A percentile compares a stretch with the other conserved stretches of the same genome.
These are phyloP conservation scores for Unio delphinus DNA, from an alignment of 2,888 invertebrate genomes.

Conservation along the genomic window DNA sequence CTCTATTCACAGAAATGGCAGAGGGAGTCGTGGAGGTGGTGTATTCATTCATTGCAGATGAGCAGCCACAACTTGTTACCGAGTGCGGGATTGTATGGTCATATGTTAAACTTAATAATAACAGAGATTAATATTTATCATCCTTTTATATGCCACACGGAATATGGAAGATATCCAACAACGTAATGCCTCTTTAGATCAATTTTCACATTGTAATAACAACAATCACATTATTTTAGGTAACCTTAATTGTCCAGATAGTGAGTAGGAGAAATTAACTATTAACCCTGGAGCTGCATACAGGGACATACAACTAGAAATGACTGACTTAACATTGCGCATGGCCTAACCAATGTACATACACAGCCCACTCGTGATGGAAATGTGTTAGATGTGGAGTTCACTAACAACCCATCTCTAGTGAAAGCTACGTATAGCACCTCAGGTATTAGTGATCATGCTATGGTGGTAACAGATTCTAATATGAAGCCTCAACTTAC, in stretches of 20 bases:
- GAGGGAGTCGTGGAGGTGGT: constrained; percentile 2
- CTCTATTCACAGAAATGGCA: constrained; percentile 7
- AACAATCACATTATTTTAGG: constrained; percentile 16
- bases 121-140: constrained; percentile 9
- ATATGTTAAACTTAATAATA: neutral
- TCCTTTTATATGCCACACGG: constrained; percentile 24
- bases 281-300: constrained; percentile 9
- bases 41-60: constrained; percentile 10
- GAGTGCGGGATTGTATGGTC: constrained; percentile 19
- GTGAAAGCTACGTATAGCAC: constrained; percentile 15
- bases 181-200: constrained; percentile 6
- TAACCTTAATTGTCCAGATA: constrained; percentile 28
- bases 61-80: constrained; percentile 10
- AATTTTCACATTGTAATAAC: neutral
- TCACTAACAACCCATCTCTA: constrained; percentile 24
- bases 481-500: constrained; percentile 8
- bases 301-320: constrained; percentile 17
- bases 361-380: constrained; percentile 15
- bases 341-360: constrained; percentile 19
- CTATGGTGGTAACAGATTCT: constrained; percentile 21
- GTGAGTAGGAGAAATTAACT: constrained; percentile 10
- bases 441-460: constrained; percentile 20
- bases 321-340: constrained; percentile 15
- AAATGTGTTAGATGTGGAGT: constrained; percentile 24
- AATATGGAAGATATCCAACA: constrained; percentile 3